These are phyloP conservation scores for Mnemiopsis leidyi DNA, from an alignment of 37 sponge, comb jelly and placozoan genomes.

Conservation along the genomic window DNA sequence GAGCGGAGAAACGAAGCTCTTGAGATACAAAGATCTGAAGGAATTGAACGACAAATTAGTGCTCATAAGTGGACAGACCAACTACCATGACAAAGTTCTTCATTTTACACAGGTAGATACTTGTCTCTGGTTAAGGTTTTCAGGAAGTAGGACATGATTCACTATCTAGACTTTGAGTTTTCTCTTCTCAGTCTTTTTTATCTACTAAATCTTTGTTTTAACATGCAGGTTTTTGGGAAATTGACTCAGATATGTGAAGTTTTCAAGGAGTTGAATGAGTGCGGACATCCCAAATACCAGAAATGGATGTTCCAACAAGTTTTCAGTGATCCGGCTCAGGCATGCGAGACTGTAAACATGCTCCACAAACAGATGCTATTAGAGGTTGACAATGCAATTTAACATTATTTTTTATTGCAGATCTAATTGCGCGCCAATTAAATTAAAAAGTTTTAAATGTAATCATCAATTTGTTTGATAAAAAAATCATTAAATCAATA, in stretches of 20 bases:
- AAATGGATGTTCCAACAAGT: not conserved
- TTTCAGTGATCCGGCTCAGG: not conserved
- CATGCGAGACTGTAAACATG: not conserved
- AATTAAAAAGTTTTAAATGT: too few species aligned
- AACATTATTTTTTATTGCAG: too few species aligned
- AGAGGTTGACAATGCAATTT: too few species aligned
- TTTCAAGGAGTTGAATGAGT: constrained; percentile 24
- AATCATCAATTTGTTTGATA: too few species aligned
- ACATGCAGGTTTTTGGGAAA: constrained; percentile 51
- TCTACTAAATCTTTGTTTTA: too few species aligned
- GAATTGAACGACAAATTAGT: constrained; percentile 22
- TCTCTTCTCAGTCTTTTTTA: too few species aligned
- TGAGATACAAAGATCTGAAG: constrained; percentile 30
- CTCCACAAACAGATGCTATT: not conserved
- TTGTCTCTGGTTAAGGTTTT: too few species aligned
- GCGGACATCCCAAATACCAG: not conserved
- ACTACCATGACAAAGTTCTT: not conserved
- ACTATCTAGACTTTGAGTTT: too few species aligned
- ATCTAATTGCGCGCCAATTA: too few species aligned
- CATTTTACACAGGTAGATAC: constrained; percentile 10
- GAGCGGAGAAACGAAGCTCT: not conserved
- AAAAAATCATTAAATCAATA: too few species aligned
- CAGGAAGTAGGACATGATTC: too few species aligned
- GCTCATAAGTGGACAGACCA: not conserved
- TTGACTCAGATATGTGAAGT: constrained; percentile 34